A percentile compares a stretch with the other conserved stretches of the same genome.
These are phyloP conservation scores for Formica aserva DNA, from an alignment of 2,888 invertebrate genomes.

Conservation along the genomic window DNA sequence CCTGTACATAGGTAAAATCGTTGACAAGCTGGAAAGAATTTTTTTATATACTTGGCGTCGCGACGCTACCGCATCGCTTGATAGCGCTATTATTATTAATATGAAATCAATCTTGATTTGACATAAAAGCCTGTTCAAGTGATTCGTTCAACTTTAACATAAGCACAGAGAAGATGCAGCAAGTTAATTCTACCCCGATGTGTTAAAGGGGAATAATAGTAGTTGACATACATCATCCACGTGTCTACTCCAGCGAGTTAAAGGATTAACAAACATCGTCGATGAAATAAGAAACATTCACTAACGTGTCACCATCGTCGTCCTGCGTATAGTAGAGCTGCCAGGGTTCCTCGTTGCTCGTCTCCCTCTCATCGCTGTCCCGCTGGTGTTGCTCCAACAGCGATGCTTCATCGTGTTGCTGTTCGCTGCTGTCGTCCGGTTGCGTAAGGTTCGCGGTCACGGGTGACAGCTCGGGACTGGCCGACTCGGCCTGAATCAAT, in stretches of 20 bases:
- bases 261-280: background rate
- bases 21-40: too few relatives aligned
- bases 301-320: slow-evolving; percentile 96
- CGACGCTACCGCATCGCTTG: too few relatives aligned
- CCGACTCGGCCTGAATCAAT: slow-evolving; percentile 72
- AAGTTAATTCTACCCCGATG: background rate
- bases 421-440: slow-evolving; percentile 10
- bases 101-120: background rate
- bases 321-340: slow-evolving; percentile 91
- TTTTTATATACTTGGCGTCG: too few relatives aligned
- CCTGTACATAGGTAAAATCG: too few relatives aligned
- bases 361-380: background rate
- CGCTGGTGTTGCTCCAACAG: background rate
- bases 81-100: background rate
- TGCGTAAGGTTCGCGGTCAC: slow-evolving; percentile 59
- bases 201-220: background rate
- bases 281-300: slow-evolving; percentile 72
- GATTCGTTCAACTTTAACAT: background rate
- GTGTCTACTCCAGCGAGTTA: background rate
- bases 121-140: background rate
- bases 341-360: slow-evolving; percentile 86
- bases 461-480: slow-evolving; percentile 69
- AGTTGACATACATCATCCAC: background rate
- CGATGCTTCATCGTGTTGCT: slow-evolving; percentile 1
- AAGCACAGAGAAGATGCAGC: background rate